phyloP scores from a whole-genome alignment of 2,797 vertebrate species.

The Enoplosus armatus region DNA sequence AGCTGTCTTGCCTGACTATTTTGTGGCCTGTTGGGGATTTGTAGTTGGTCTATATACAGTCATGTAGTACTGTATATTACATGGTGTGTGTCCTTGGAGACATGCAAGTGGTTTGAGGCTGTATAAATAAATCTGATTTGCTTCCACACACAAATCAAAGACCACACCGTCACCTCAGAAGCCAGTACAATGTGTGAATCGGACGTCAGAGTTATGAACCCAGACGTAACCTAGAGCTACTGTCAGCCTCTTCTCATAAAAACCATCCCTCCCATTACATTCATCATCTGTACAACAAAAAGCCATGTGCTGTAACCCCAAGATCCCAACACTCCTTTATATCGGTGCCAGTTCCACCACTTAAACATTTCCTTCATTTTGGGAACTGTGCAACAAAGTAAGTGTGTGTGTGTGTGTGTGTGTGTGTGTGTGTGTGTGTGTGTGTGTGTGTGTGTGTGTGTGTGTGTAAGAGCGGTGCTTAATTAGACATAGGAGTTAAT shows the following conservation, averaged over 20 bases:
- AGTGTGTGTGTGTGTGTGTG: not conserved
- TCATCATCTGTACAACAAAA: slow-evolving; percentile 43
- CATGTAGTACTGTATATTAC: slow-evolving; percentile 14
- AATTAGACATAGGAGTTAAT: slow-evolving; percentile 73
- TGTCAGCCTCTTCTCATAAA: slow-evolving; percentile 38
- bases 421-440: not conserved
- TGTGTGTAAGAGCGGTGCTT: slow-evolving; percentile 40
- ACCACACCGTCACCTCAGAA: slow-evolving; percentile 19
- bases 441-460: slow-evolving; percentile 26
- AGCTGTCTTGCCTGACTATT: slow-evolving; percentile 29
- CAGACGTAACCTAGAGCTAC: slow-evolving; percentile 40
- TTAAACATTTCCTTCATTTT: slow-evolving; percentile 34
- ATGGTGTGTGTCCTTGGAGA: slow-evolving; percentile 16
- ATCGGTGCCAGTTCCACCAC: slow-evolving; percentile 25
- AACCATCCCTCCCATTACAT: slow-evolving; percentile 17
- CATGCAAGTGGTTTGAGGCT: slow-evolving; percentile 29
- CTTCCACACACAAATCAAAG: slow-evolving; percentile 40
- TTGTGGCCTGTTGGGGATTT: slow-evolving; percentile 28
- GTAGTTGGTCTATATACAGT: not conserved
- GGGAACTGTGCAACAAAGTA: slow-evolving; percentile 3
- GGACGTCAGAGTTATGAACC: slow-evolving; percentile 33
- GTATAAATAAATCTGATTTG: slow-evolving; percentile 45
- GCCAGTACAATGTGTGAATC: slow-evolving; percentile 21
- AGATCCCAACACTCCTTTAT: slow-evolving; percentile 22
- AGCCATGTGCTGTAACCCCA: slow-evolving; percentile 9